Conservation (phyloP, 2,113 vertebrate species). For the Eolophus roseicapilla region DNA sequence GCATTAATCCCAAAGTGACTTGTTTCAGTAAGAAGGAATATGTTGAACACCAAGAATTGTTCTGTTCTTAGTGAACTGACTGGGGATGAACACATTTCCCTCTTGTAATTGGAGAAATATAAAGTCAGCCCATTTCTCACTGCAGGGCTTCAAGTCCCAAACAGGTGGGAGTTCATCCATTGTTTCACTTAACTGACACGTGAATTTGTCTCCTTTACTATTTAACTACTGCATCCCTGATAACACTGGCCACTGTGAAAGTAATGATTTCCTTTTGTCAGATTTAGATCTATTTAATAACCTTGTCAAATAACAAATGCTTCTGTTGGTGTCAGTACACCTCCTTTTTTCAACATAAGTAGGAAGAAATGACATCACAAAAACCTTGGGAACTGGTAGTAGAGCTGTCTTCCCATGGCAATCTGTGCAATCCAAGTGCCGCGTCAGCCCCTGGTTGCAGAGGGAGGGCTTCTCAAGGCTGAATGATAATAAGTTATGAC, state of each 20-base stretch:
- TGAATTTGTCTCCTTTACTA: background rate
- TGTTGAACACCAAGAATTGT: background rate
- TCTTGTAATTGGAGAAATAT: background rate
- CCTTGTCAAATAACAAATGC: background rate
- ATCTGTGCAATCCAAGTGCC: background rate
- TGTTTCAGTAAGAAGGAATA: background rate
- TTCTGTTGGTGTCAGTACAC: background rate
- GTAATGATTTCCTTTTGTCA: background rate
- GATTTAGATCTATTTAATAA: background rate
- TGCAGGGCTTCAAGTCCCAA: background rate
- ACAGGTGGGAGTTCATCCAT: background rate
- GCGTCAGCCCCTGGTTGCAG: background rate
- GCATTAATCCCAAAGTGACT: background rate
- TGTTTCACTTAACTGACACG: background rate
- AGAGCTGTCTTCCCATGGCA: background rate
- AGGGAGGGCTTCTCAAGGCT: background rate
- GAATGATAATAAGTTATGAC: background rate
- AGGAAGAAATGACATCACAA: background rate
- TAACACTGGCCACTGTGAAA: background rate
- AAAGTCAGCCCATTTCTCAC: background rate
- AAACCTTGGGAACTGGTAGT: background rate
- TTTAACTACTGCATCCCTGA: background rate
- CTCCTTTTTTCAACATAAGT: background rate
- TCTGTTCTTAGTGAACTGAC: background rate
- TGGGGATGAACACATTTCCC: background rate